These are phyloP conservation scores for Garrulus glandarius DNA, from an alignment of 2,797 vertebrate species.

Conservation along the genomic window DNA sequence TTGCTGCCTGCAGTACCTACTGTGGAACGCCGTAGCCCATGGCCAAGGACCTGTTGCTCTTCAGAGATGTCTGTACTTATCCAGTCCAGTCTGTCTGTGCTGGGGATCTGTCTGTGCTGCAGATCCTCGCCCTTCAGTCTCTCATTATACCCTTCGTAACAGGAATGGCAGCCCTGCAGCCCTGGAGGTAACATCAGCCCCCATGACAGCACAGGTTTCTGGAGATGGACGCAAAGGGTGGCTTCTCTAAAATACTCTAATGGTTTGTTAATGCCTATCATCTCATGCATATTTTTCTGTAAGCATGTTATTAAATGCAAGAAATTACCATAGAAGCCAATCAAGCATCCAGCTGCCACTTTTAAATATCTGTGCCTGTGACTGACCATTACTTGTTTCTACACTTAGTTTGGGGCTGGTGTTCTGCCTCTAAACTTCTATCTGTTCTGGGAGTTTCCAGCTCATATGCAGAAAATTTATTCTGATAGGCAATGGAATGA, in stretches of 20 bases:
- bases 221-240: rapidly evolving
- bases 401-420: not conserved
- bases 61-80: not conserved
- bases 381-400: not conserved
- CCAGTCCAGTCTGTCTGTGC: rapidly evolving
- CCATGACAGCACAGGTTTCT: not conserved
- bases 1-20: not conserved
- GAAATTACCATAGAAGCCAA: not conserved
- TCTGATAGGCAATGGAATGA: not conserved
- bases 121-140: not conserved
- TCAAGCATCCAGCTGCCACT: not conserved
- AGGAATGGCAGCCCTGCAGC: not conserved
- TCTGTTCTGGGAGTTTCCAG: not conserved
- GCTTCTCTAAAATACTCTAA: not conserved
- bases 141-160: rapidly evolving
- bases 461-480: not conserved
- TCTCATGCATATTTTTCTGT: not conserved
- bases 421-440: not conserved
- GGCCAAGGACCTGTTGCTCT: rapidly evolving
- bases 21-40: rapidly evolving
- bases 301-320: not conserved
- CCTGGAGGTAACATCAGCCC: not conserved
- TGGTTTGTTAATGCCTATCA: not conserved
- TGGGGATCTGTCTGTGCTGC: not conserved
- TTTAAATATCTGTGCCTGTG: not conserved